Percentiles rank a stretch among this genome's conserved stretches.
phyloP scores from a whole-genome alignment of 2,797 vertebrate species.

The Acipenser transmontanus region DNA sequence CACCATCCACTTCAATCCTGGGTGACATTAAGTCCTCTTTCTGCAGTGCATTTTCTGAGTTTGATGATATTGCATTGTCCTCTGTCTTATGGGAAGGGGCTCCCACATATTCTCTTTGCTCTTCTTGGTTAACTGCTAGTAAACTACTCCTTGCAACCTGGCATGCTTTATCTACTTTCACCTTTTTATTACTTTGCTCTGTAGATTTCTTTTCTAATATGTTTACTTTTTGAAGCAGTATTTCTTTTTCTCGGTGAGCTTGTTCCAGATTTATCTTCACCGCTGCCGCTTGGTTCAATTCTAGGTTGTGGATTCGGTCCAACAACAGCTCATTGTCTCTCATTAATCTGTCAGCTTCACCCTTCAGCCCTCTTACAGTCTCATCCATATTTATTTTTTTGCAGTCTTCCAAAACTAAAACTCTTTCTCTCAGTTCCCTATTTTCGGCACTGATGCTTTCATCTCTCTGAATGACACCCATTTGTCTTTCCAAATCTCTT shows the following conservation, averaged over 20 bases:
- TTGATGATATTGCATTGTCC: no score
- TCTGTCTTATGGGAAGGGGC: no score
- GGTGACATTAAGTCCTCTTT: not conserved
- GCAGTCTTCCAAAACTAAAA: conserved; percentile 19
- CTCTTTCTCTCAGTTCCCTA: conserved; percentile 29
- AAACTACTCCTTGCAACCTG: no score
- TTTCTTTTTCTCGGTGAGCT: no score
- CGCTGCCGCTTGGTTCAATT: not conserved
- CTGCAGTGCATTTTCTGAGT: no score
- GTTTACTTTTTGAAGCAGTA: not conserved
- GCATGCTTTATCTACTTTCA: no score
- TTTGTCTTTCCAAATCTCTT: conserved; percentile 15
- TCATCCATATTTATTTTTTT: conserved; percentile 26
- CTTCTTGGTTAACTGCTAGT: no score
- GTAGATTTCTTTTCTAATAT: not conserved
- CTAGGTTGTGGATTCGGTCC: not conserved
- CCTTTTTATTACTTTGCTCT: no score
- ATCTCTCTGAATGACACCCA: conserved; percentile 9
- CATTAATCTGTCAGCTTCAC: conserved; percentile 8
- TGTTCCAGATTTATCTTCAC: rapidly evolving
- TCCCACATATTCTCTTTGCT: no score
- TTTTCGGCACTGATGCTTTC: conserved; percentile 24
- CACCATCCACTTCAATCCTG: not conserved
- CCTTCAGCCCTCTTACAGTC: conserved; percentile 6
- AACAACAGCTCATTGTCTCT: conserved; percentile 26